Evolutionary conservation across 2,888 invertebrate species (phyloP), one percentile per base, ranked within the genome.

Genomic region (Scelioninae gen. 1): DNA sequence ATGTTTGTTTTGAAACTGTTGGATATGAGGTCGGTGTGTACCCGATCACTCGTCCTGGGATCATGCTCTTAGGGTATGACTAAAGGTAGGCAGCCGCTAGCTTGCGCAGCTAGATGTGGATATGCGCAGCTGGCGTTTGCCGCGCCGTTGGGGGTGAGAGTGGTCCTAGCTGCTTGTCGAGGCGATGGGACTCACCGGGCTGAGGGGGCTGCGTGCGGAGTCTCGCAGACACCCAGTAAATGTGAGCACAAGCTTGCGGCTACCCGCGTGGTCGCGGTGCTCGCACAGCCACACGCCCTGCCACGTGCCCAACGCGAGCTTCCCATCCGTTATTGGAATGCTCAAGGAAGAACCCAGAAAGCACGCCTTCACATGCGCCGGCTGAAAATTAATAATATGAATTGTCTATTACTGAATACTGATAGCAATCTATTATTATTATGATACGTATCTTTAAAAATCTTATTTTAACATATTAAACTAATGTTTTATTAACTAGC

Each of bases 201-300:
- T 97, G 93, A 97, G 94, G 88, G 97, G 97, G 90, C 97, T 97
- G 93, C 96, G 96, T 87, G 95, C 95, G 85, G 96, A 96, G 93
- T 97, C 97, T 87, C 97, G 95, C 91, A 97, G 95, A 93, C 97
- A 97, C 84, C 98, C 98, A 89, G 97, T 97, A 93, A 98, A 94
- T 87, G 98, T 98, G 93, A 97, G 96, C 90, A 96, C 96, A 88
- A 95, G 93, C 94, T 98, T 98, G 89, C 98, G 95, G 92, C 97
- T 97, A 90, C 98, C 98, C 88, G 98, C 98, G 92, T 97, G 97
- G 94, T 98, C 97, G 92, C 99, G 95, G 94, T 99, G 99, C 93
- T 99, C 99, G 93, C 98, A 98, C 89, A 99, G 95, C 98, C 98
- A 99, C 87, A 99, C 96, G 85, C 99, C 98, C 94, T 98, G 98